A percentile compares a stretch with the other conserved stretches of the same genome.
These are phyloP conservation scores for Pollicipes pollicipes DNA, from an alignment of 1,140 invertebrate genomes.

Conservation along the genomic window DNA sequence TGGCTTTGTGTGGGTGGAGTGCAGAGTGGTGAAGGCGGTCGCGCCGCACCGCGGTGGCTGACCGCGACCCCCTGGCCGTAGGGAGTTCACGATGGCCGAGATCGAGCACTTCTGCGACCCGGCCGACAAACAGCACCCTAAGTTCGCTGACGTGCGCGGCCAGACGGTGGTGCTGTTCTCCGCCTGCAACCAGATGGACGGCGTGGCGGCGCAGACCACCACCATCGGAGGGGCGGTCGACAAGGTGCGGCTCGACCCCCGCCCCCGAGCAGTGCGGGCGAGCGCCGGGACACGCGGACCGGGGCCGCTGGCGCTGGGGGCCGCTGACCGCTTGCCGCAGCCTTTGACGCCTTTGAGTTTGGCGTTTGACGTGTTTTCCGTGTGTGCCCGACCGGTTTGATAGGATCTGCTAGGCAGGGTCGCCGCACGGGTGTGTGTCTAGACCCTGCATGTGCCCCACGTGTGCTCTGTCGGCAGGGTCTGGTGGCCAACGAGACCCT, in stretches of 20 bases:
- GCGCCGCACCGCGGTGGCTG: too few species aligned
- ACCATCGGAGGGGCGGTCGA: conserved; percentile 25
- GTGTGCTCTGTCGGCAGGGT: conserved; percentile 34
- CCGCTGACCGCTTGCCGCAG: too few species aligned
- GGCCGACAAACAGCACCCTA: conserved; percentile 65
- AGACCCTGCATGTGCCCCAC: too few species aligned
- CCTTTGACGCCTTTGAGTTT: too few species aligned
- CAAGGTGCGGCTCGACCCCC: neutral
- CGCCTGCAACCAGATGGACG: conserved; percentile 82
- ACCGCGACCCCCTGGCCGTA: too few species aligned
- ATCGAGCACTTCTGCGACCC: conserved; percentile 99
- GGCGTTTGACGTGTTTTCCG: too few species aligned
- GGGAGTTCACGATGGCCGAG: conserved; percentile 98
- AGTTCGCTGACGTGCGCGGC: conserved; percentile 44
- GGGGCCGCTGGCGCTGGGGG: neutral
- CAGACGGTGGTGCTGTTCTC: conserved; percentile 62
- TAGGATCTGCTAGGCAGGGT: too few species aligned
- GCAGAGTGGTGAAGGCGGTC: too few species aligned
- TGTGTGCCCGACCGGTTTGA: too few species aligned
- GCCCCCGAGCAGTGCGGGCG: neutral
- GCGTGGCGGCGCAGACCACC: conserved; percentile 20
- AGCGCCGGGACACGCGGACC: neutral
- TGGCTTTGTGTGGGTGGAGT: too few species aligned
- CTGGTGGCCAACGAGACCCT: conserved; percentile 92
- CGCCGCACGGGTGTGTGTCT: too few species aligned